Evolutionary conservation across 2,888 invertebrate species (phyloP).

Genomic region (Nematopogon swammerdamellus): DNA sequence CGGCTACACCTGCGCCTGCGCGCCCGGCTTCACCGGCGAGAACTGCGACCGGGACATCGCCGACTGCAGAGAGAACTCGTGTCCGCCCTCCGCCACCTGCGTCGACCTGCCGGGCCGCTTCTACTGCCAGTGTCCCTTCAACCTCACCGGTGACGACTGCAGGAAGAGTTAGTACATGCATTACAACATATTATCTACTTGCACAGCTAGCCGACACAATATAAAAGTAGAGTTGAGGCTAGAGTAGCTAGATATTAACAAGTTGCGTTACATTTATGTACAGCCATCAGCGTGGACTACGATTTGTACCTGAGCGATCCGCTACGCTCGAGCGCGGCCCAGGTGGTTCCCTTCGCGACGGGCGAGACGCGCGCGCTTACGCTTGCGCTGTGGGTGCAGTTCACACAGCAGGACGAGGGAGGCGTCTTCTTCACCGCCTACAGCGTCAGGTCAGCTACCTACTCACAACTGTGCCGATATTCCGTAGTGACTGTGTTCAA

Average conservation of each 20-base stretch:
- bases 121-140: slow-evolving; percentile 96
- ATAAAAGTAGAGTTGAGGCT: too few relatives aligned
- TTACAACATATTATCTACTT: too few relatives aligned
- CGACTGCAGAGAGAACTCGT: slow-evolving; percentile 91
- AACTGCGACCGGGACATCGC: slow-evolving; percentile 89
- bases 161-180: slow-evolving; percentile 89
- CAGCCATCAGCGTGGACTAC: slow-evolving; percentile 97
- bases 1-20: slow-evolving; percentile 83
- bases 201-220: too few relatives aligned
- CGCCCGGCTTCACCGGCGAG: slow-evolving; percentile 72
- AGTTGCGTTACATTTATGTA: too few relatives aligned
- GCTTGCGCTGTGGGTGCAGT: slow-evolving; percentile 95
- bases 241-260: too few relatives aligned
- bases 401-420: slow-evolving; percentile 84
- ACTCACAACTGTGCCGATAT: too few relatives aligned
- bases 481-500: too few relatives aligned
- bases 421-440: slow-evolving; percentile 94
- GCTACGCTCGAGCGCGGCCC: slow-evolving; percentile 84
- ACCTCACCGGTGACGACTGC: slow-evolving; percentile 94
- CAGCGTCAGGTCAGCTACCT: slow-evolving; percentile 83
- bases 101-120: slow-evolving; percentile 87
- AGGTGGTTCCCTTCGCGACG: slow-evolving; percentile 88
- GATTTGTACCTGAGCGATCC: slow-evolving; percentile 94
- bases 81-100: slow-evolving; percentile 90
- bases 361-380: slow-evolving; percentile 76